Evolutionary conservation across 1,140 invertebrate species (phyloP).

Genomic region (Chrysopa pallens): DNA sequence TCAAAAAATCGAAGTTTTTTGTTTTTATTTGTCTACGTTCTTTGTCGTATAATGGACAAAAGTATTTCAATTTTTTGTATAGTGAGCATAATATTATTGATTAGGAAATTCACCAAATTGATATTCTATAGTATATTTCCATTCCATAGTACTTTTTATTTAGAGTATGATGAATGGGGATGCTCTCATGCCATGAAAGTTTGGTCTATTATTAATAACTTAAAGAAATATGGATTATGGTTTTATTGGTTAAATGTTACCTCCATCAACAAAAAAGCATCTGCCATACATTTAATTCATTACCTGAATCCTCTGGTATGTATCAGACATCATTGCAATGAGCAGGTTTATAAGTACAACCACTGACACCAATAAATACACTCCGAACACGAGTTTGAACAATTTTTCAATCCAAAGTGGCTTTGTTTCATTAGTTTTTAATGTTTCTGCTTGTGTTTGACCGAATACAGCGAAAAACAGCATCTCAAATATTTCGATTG

Average conservation of each 20-base stretch:
- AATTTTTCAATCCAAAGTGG: slow-evolving; percentile 57
- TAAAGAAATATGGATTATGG: not conserved
- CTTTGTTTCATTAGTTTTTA: slow-evolving; percentile 39
- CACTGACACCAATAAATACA: slow-evolving; percentile 97
- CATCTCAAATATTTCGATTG: slow-evolving; percentile 83
- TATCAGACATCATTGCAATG: slow-evolving; percentile 99
- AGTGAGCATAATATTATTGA: too few species aligned
- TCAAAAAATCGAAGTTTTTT: too few species aligned
- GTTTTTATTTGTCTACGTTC: too few species aligned
- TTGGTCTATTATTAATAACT: too few species aligned
- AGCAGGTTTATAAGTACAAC: slow-evolving; percentile 97
- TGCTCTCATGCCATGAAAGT: too few species aligned
- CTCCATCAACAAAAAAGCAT: too few species aligned
- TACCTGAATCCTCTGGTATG: slow-evolving; percentile 95
- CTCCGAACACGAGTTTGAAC: slow-evolving; percentile 68
- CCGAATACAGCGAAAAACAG: slow-evolving; percentile 99
- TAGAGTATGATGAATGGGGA: too few species aligned
- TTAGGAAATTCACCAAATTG: too few species aligned
- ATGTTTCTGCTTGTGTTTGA: slow-evolving; percentile 73
- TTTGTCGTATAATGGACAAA: too few species aligned
- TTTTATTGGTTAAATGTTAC: not conserved
- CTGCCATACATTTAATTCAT: slow-evolving; percentile 4
- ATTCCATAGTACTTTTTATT: too few species aligned
- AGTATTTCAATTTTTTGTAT: too few species aligned
- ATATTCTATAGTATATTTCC: too few species aligned